Percentiles rank a stretch among this genome's conserved stretches.
Evolutionary conservation across 1,140 invertebrate genomes (phyloP).

Genomic region (Pogonognathellus flavescens): DNA sequence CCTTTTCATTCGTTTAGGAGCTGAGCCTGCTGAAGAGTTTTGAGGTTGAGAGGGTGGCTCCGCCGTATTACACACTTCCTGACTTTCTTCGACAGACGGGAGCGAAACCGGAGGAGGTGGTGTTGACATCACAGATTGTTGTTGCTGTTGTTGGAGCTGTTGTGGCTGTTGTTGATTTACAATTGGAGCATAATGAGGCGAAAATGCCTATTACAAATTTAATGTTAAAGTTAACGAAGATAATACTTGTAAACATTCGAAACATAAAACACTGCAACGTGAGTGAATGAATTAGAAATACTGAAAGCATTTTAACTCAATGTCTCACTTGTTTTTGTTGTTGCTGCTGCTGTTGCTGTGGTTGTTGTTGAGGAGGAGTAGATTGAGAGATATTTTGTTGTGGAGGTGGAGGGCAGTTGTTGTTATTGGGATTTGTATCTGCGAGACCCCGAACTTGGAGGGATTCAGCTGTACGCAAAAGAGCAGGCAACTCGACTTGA

Average conservation of each 20-base stretch:
- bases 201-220: constrained; percentile 36
- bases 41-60: constrained; percentile 18
- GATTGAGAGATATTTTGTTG: constrained; percentile 10
- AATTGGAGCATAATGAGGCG: constrained; percentile 36
- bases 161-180: background rate
- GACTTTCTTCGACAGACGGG: constrained; percentile 10
- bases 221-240: background rate
- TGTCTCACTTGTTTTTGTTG: background rate
- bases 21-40: background rate
- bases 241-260: too few species aligned
- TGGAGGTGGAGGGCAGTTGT: constrained; percentile 60
- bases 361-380: constrained; percentile 19
- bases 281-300: too few species aligned
- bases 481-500: constrained; percentile 86
- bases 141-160: constrained; percentile 1
- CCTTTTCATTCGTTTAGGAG: constrained; percentile 47
- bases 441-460: constrained; percentile 90
- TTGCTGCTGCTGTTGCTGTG: constrained; percentile 25
- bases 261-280: too few species aligned
- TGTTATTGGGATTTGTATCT: constrained; percentile 70
- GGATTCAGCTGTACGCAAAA: constrained; percentile 88
- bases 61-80: background rate
- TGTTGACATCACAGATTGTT: constrained; percentile 37
- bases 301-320: background rate
- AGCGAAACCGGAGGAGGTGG: constrained; percentile 22